Conservation (phyloP, 2,113 vertebrate genomes). For the Platysteira castanea region DNA sequence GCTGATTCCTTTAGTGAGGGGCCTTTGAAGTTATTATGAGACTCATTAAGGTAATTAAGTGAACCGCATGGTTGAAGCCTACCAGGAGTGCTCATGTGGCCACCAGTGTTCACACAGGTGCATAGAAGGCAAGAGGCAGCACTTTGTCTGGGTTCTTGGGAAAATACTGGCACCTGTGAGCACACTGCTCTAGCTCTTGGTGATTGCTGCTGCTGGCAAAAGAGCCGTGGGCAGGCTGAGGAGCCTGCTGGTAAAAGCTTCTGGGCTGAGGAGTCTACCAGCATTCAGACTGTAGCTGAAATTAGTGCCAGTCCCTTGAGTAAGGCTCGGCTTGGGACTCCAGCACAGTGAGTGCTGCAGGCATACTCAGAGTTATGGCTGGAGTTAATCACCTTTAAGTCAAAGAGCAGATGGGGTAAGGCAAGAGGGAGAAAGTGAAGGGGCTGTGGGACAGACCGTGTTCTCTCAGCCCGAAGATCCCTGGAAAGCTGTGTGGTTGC, state of each 20-base stretch:
- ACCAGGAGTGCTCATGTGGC: background rate
- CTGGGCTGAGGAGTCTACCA: background rate
- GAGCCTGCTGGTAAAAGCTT: background rate
- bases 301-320: background rate
- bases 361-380: background rate
- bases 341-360: background rate
- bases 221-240: background rate
- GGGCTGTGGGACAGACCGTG: background rate
- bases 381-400: background rate
- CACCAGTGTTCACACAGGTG: accelerated
- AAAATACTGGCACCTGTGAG: background rate
- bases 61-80: background rate
- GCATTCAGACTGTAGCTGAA: background rate
- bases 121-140: background rate
- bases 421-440: background rate
- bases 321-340: background rate
- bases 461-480: background rate
- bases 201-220: background rate
- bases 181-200: background rate
- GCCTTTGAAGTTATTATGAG: background rate
- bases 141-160: background rate
- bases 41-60: background rate
- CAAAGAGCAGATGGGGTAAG: background rate
- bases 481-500: background rate
- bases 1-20: background rate